Base-by-base conservation (phyloP, 1,140 invertebrate species). In the Micrasema minimum region DNA sequence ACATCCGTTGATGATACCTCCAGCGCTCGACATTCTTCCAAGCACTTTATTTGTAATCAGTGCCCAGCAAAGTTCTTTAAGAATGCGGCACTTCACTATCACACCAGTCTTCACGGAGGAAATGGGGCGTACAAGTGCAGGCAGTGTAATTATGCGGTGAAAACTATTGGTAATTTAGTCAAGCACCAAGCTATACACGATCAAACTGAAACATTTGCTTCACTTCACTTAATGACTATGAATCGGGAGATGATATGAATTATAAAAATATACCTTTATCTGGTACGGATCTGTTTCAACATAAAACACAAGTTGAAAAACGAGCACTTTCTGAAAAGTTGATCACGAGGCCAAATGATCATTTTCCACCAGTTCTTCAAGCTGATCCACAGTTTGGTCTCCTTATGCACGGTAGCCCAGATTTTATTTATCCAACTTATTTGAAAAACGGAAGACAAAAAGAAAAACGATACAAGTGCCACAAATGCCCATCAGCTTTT, bases 401-500 rank as follows among this genome's bases (percentile, higher is more conserved):
- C 61, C 79, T 88, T 3, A 91, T 90, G 86, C 84, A 88, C 48
- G 91, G 91, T 11, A 92, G 91, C 81, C 91, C 91, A 6, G 88
- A 91, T 69, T 92, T 93, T 78, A 88, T 90, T 26, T 93, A 93
- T 78, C 91, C 90, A 0, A 90, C 90, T 5, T 91, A 89, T 61
- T 77, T 91, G 16, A 91, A 91, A 78, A 92, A 92, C 76, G 91
- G 91, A 2, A 84, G 88, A 18, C 80, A 90, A 62, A 92, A 91
- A 79, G 90, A 92, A 77, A 93, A 93, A 77, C 86, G 91, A 0
- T 93, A 93, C 78, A 93, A 93, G 79, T 94, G 93, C 75, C 88
- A 90, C 71, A 94, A 94, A 82, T 96, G 94, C 80, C 94, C 94
- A 0, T 94, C 93, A 16, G 92, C 92, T 0, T 96, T 95, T 81